These are phyloP conservation scores for Onychostruthus taczanowskii DNA, from an alignment of 2,113 vertebrate genomes.

Conservation along the genomic window DNA sequence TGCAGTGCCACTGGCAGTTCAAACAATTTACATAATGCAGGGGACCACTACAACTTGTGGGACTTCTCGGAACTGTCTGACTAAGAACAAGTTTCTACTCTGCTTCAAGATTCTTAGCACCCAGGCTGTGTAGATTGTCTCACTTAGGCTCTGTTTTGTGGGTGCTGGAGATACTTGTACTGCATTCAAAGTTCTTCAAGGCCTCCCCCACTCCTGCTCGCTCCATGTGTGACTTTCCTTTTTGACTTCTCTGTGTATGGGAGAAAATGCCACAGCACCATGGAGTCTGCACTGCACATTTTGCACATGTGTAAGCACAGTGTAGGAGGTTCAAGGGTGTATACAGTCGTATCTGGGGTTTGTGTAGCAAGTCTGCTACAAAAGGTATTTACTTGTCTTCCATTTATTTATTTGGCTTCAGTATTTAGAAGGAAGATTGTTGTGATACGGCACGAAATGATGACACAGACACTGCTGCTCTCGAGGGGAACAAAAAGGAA, in stretches of 20 bases:
- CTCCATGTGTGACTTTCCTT: background rate
- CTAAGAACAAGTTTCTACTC: background rate
- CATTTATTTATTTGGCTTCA: background rate
- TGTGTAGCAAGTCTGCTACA: rapidly evolving
- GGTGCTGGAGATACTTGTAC: background rate
- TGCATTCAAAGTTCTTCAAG: background rate
- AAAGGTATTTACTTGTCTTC: background rate
- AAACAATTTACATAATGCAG: background rate
- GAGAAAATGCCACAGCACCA: background rate
- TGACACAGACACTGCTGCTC: too few relatives aligned
- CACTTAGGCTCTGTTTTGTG: background rate
- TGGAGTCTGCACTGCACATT: background rate
- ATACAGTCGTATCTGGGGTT: background rate
- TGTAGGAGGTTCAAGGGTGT: background rate
- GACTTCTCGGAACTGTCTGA: background rate
- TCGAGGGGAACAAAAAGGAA: too few relatives aligned
- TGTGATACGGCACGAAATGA: too few relatives aligned
- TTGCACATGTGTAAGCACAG: background rate
- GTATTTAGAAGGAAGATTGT: background rate
- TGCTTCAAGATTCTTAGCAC: background rate
- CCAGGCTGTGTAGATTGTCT: background rate
- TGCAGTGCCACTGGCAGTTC: background rate
- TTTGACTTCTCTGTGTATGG: background rate
- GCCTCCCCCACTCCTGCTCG: background rate
- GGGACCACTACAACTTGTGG: background rate